A percentile compares a stretch with the other conserved stretches of the same genome.
Conservation (phyloP, 1,140 invertebrate genomes). For the Caerostris extrusa region DNA sequence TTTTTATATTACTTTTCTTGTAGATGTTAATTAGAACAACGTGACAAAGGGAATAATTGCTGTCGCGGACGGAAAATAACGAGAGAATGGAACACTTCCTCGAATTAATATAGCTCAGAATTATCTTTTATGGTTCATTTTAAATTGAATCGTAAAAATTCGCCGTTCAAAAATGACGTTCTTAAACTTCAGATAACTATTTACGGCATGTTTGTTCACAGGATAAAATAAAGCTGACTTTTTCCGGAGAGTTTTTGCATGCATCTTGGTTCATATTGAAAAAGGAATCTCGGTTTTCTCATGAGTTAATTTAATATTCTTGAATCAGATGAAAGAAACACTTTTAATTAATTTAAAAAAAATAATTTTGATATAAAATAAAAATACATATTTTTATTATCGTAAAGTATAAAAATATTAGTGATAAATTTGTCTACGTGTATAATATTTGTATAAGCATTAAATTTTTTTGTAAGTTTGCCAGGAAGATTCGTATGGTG, state of each 20-base stretch:
- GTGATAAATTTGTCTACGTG: too few relatives aligned
- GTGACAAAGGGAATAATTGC: constrained; percentile 21
- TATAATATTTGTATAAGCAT: too few relatives aligned
- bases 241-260: neutral
- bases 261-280: neutral
- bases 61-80: neutral
- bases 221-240: neutral
- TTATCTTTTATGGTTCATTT: neutral
- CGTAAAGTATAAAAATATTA: too few relatives aligned
- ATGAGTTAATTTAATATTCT: too few relatives aligned
- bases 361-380: too few relatives aligned
- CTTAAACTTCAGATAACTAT: neutral
- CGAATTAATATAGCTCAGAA: neutral
- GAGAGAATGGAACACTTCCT: neutral
- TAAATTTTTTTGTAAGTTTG: too few relatives aligned
- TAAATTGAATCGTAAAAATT: constrained; percentile 25
- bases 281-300: too few relatives aligned
- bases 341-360: too few relatives aligned
- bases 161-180: too few relatives aligned
- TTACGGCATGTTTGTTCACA: neutral
- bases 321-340: too few relatives aligned
- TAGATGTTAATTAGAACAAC: constrained; percentile 43
- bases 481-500: too few relatives aligned
- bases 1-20: neutral
- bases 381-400: too few relatives aligned